phyloP scores from a whole-genome alignment of 2,888 invertebrate genomes.

The Masnerella sp. region DNA sequence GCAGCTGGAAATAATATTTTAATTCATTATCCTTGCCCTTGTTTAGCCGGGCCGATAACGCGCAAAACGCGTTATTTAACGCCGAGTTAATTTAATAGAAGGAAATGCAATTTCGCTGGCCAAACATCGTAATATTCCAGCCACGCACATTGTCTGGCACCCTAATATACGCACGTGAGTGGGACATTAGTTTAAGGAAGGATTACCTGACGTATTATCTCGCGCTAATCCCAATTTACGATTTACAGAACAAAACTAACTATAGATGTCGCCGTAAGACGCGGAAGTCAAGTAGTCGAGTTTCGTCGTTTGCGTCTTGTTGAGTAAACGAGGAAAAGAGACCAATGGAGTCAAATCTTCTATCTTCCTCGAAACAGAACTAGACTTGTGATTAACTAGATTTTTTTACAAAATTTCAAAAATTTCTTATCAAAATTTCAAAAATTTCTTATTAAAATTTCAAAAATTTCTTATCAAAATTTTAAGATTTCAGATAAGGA shows the following conservation, averaged over 20 bases:
- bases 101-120: slow-evolving; percentile 58
- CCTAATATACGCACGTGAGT: slow-evolving; percentile 65
- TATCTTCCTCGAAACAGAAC: not conserved
- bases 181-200: slow-evolving; percentile 67
- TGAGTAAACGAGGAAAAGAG: slow-evolving; percentile 13
- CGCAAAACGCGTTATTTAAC: slow-evolving; percentile 8
- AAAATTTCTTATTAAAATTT: no score
- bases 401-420: no score
- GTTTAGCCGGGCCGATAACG: slow-evolving; percentile 5
- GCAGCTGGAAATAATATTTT: no score
- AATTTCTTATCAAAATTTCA: no score
- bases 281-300: slow-evolving; percentile 30
- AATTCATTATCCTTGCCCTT: slow-evolving; percentile 6
- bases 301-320: slow-evolving; percentile 17
- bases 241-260: slow-evolving; percentile 60
- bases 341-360: slow-evolving; percentile 11
- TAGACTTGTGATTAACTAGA: no score
- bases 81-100: slow-evolving; percentile 53
- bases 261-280: slow-evolving; percentile 37
- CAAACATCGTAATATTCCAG: slow-evolving; percentile 68
- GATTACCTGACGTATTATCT: slow-evolving; percentile 65
- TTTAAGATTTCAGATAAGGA: no score
- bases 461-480: no score
- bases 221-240: slow-evolving; percentile 71
- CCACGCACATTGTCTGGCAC: slow-evolving; percentile 61